Conservation (phyloP, 2,888 invertebrate genomes). For the Drosophila infuscata region DNA sequence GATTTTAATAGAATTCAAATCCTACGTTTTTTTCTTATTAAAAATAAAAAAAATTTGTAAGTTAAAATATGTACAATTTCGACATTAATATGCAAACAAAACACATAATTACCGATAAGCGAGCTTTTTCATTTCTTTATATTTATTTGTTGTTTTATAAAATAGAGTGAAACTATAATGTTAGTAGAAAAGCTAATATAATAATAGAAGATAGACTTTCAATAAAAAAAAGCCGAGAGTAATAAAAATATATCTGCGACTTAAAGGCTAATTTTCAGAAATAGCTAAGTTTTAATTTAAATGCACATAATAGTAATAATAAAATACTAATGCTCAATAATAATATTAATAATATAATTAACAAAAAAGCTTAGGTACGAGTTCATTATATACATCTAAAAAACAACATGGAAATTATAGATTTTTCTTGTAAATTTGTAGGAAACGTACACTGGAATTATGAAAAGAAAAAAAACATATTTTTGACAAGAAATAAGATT, state of each 20-base stretch:
- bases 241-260: neutral
- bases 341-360: neutral
- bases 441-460: neutral
- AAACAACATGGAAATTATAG: neutral
- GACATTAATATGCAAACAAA: neutral
- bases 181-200: neutral
- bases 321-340: neutral
- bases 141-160: too few species aligned
- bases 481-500: neutral
- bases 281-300: neutral
- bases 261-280: neutral
- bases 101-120: too few species aligned
- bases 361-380: neutral
- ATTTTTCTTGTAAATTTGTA: neutral
- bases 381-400: neutral
- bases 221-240: neutral
- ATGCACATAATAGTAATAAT: neutral
- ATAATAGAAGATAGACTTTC: neutral
- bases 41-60: too few species aligned
- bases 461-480: neutral
- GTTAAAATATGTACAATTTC: neutral
- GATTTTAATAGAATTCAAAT: neutral
- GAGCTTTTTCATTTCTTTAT: too few species aligned
- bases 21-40: rapidly evolving
- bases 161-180: too few species aligned